Conservation (phyloP, 1,140 invertebrate species). For the Polypedilum vanderplanki region DNA sequence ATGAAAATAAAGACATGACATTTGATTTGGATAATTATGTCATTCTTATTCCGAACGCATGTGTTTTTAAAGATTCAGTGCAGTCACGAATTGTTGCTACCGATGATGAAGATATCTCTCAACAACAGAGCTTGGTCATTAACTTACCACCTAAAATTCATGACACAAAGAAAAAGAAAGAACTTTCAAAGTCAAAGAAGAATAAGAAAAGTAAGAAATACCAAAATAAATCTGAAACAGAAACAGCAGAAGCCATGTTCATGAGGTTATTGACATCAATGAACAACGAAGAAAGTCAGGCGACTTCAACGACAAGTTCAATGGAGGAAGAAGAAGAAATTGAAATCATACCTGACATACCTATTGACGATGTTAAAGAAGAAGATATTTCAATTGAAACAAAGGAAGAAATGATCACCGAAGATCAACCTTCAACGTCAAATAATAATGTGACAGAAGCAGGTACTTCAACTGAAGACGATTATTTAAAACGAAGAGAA, state of each 20-base stretch:
- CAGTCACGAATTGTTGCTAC: background rate
- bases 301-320: background rate
- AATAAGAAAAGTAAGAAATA: background rate
- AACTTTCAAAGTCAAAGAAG: background rate
- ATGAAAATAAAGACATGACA: conserved; percentile 31
- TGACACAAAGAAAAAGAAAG: background rate
- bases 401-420: background rate
- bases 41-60: background rate
- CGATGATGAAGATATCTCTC: background rate
- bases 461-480: background rate
- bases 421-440: background rate
- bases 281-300: background rate
- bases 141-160: background rate
- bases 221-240: background rate
- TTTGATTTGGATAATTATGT: background rate
- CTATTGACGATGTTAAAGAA: background rate
- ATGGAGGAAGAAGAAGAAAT: background rate
- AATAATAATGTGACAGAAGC: background rate
- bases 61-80: background rate
- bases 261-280: background rate
- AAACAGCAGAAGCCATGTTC: conserved; percentile 8
- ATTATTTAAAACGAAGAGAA: background rate
- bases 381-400: background rate
- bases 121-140: background rate
- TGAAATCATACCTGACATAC: background rate